A percentile compares a stretch with the other conserved stretches of the same genome.
phyloP scores from a whole-genome alignment of 2,797 vertebrate genomes.

The Tokudaia muenninki region DNA sequence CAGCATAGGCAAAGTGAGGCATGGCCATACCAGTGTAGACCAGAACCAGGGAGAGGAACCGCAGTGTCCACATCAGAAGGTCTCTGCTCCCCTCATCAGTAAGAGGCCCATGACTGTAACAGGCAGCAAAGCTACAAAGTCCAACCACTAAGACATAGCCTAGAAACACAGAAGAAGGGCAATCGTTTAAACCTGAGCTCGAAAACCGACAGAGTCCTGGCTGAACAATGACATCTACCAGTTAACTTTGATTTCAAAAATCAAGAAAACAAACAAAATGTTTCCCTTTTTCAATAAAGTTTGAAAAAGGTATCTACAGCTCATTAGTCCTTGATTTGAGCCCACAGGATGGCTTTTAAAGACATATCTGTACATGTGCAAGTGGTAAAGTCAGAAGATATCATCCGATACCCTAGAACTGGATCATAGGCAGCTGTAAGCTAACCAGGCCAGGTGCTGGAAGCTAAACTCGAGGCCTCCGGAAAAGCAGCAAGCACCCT shows the following conservation, averaged over 20 bases:
- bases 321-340: background rate
- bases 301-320: background rate
- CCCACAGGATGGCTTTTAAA: background rate
- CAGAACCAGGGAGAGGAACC: constrained; percentile 85
- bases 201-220: background rate
- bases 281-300: background rate
- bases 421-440: background rate
- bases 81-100: constrained; percentile 81
- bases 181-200: background rate
- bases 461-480: background rate
- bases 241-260: background rate
- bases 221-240: background rate
- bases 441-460: background rate
- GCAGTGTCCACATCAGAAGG: constrained; percentile 86
- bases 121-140: constrained; percentile 87
- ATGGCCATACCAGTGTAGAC: constrained; percentile 87
- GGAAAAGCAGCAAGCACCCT: background rate
- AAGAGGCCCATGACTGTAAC: constrained; percentile 88
- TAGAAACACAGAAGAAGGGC: constrained; percentile 75
- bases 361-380: background rate
- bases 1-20: constrained; percentile 84
- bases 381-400: background rate
- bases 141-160: constrained; percentile 88
- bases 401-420: background rate
- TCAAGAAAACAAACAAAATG: background rate